Base-by-base conservation (phyloP, 2,888 invertebrate species). In the Drosophila cognata region DNA sequence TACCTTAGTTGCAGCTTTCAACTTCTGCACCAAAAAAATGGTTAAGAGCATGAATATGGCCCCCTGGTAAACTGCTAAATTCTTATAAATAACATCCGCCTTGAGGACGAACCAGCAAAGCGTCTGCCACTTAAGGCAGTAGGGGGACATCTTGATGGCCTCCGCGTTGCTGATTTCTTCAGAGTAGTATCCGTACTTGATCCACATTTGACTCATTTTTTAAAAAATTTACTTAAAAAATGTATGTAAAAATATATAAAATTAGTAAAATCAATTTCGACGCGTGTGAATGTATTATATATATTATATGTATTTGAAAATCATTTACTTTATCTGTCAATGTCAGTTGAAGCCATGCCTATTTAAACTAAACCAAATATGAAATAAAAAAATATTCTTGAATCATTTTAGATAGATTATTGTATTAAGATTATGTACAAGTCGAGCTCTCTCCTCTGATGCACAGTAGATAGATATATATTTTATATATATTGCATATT, bases 1-100 rank as follows among this genome's bases (percentile, higher is more conserved):
- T 46, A 46, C 46, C 25, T 8, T 46, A 16, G 16, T 16, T 2
- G 0, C 1, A 8, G 4, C 16, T 8, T 25, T 16, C 8, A 43
- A 21, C 21, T 2, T 13, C 21, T 10, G 5, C 2, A 21, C 21
- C 2, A 21, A 43, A 11, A 13, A 21, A 6, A 43, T 11, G 0
- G 4, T 4, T 2, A 25, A 16, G 1, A 16, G 8, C 0, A 4
- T 16, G 2, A 25, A 4, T 0, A 4, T 8, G 16, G 4, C 5
- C 6, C 6, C 5, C 11, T 21, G 5, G 11, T 5, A 0, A 2
- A 11, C 21, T 21, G 43, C 5, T 21, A 11, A 43, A 43, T 21
- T 2, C 1, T 46, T 2, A 8, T 2, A 46, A 4, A 46, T 2
- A 1, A 2, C 16, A 8, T 8, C 8, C 8, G 21, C 4, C 7